These are phyloP conservation scores for human (Homo sapiens) DNA, from an alignment of 2,113 vertebrate species.

Conservation along the genomic window GRCh38 chr12:114340501-114341000, in stretches of 20 bases:
- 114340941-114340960: neutral
- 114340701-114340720: fast-evolving
- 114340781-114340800: fast-evolving
- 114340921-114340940: fast-evolving
- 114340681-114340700: neutral
- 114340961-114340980: neutral
- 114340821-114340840: neutral
- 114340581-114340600: neutral
- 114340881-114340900: neutral
- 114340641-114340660: neutral
- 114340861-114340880: neutral
- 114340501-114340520: neutral
- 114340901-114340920: neutral
- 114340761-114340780: no score
- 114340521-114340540: slow-evolving; percentile 21
- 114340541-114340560: neutral
- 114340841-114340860: fast-evolving
- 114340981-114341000: neutral
- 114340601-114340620: neutral
- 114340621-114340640: neutral
- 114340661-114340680: neutral
- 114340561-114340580: slow-evolving; percentile 18
- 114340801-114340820: neutral
- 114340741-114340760: fast-evolving
- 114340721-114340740: fast-evolving